Conservation (phyloP, 2,113 vertebrate genomes). For the Balaeniceps rex region DNA sequence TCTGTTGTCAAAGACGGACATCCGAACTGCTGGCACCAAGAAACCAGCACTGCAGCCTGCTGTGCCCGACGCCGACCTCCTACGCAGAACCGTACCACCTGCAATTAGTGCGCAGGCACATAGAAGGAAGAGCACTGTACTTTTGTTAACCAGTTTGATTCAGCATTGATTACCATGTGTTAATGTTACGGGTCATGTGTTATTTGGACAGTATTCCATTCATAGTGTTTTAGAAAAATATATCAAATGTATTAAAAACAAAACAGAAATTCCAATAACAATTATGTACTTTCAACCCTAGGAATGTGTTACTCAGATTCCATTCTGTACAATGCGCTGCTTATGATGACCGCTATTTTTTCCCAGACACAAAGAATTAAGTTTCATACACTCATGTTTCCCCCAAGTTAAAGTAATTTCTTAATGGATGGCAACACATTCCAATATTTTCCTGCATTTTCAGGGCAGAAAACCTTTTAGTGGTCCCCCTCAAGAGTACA, state of each 20-base stretch:
- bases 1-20: background rate
- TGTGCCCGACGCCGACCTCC: background rate
- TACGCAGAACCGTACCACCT: background rate
- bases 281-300: background rate
- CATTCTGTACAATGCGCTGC: background rate
- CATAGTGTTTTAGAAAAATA: background rate
- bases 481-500: background rate
- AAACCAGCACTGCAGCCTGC: background rate
- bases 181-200: background rate
- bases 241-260: background rate
- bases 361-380: background rate
- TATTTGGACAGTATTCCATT: background rate
- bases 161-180: constrained; percentile 58
- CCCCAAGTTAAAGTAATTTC: background rate
- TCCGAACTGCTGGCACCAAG: background rate
- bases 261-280: background rate
- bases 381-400: background rate
- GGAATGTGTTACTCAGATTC: background rate
- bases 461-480: background rate
- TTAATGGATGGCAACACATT: background rate
- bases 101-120: constrained; percentile 56
- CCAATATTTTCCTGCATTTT: background rate
- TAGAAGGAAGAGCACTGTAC: constrained; percentile 18
- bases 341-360: background rate
- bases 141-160: constrained; percentile 73